Conservation (phyloP, 2,797 vertebrate genomes). For the Synanceia verrucosa region DNA sequence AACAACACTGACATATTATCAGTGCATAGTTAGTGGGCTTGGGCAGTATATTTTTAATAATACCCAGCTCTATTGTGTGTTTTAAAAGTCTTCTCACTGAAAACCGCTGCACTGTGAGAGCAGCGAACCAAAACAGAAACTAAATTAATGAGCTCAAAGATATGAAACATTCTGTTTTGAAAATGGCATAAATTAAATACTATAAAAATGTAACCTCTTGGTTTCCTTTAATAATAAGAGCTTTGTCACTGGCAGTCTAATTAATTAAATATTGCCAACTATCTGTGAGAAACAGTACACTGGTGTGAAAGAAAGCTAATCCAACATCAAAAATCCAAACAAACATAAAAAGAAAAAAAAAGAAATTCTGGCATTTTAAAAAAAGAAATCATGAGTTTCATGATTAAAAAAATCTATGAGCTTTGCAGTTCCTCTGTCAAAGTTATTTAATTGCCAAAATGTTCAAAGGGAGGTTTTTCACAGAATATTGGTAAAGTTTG, state of each 20-base stretch:
- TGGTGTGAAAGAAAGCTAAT: background rate
- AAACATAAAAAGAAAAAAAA: no score
- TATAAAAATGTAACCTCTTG: background rate
- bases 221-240: no score
- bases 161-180: no score
- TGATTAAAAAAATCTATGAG: background rate
- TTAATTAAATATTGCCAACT: background rate
- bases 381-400: background rate
- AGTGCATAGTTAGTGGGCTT: background rate
- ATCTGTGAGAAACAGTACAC: background rate
- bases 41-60: background rate
- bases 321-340: background rate
- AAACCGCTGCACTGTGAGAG: no score
- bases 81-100: no score
- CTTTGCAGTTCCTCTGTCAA: background rate
- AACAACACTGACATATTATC: no score
- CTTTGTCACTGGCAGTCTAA: background rate
- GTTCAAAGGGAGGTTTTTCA: constrained; percentile 7
- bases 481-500: constrained; percentile 11
- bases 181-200: background rate
- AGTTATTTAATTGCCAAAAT: constrained; percentile 3
- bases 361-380: background rate
- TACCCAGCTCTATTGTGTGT: no score
- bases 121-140: no score
- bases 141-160: no score